These are phyloP conservation scores for Clupea harengus DNA, from an alignment of 2,113 vertebrate species.

Conservation along the genomic window DNA sequence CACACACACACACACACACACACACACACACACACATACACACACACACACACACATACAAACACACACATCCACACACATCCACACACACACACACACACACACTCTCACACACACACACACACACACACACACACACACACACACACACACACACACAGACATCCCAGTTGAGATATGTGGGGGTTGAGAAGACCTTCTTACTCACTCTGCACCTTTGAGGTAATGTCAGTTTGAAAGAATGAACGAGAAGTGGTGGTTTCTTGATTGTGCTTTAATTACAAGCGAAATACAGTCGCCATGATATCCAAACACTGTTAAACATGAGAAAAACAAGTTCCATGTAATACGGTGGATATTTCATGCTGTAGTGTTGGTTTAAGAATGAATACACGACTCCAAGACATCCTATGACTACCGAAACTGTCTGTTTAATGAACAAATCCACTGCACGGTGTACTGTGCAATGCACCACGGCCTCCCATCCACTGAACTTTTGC, in stretches of 20 bases:
- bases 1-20: too few relatives aligned
- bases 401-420: neutral
- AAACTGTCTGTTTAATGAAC: neutral
- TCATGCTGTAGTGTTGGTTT: neutral
- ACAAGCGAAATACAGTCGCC: neutral
- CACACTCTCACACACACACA: too few relatives aligned
- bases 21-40: too few relatives aligned
- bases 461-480: neutral
- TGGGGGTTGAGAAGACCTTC: neutral
- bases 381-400: neutral
- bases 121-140: too few relatives aligned
- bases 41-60: too few relatives aligned
- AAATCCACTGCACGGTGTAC: neutral
- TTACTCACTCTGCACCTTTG: neutral
- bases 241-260: neutral
- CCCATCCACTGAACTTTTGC: neutral
- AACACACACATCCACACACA: too few relatives aligned
- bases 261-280: neutral
- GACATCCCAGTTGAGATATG: neutral
- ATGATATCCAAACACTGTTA: too few relatives aligned
- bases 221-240: neutral
- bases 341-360: neutral
- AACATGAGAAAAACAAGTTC: too few relatives aligned
- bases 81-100: too few relatives aligned
- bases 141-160: too few relatives aligned